Base-by-base conservation (phyloP, 1,140 invertebrate species). In the Alviniconcha marisindica region DNA sequence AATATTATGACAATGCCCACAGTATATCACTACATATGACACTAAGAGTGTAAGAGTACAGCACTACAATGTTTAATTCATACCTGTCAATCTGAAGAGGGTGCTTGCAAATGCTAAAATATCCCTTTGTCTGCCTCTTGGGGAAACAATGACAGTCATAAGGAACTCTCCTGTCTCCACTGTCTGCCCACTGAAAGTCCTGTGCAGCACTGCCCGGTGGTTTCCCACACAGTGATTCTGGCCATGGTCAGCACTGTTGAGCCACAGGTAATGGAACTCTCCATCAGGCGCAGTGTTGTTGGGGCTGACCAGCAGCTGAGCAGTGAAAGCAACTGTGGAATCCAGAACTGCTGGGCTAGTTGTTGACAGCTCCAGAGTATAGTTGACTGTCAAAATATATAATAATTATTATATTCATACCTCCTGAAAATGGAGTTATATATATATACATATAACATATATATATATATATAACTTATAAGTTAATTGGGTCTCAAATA, bases 11-110 rank as follows among this genome's bases (percentile, higher is more conserved):
- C 7, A 33, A 66, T 33, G 28, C 31, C 15, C 10, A 5, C 36
- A n/a, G n/a, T n/a, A n/a, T n/a, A n/a, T n/a, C n/a, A n/a, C n/a
- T n/a, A n/a, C n/a, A n/a, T n/a, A n/a, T n/a, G n/a, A n/a, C n/a
- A n/a, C n/a, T n/a, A n/a, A n/a, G n/a, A n/a, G n/a, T n/a, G n/a
- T n/a, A n/a, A n/a, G n/a, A n/a, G n/a, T n/a, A n/a, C n/a, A n/a
- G n/a, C n/a, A n/a, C n/a, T n/a, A n/a, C n/a, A n/a, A n/a, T n/a
- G n/a, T n/a, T n/a, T n/a, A n/a, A n/a, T n/a, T n/a, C n/a, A n/a
- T 60, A 79, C 77, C 28, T 56, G 77, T 79, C 54, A 79, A 40
- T 38, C n/a, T 79, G 60, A 79, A 79, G 21, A 63, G 7, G 14
- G 24, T 54, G 54, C 54, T 79, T 2, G 51, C 24, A 31, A 56